phyloP scores from a whole-genome alignment of 2,888 invertebrate genomes.

The Apotomis capreana region DNA sequence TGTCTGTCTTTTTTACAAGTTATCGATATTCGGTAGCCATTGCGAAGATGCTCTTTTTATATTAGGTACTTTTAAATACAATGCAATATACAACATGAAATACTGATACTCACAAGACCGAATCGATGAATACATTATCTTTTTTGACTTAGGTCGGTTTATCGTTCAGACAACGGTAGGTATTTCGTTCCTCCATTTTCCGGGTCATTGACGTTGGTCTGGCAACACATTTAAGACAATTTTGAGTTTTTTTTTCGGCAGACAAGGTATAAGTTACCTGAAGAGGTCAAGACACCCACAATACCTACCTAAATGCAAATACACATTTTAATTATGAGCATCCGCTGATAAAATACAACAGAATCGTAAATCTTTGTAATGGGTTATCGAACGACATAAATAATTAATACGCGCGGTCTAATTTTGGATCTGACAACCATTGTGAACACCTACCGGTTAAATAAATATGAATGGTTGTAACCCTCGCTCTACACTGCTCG shows the following conservation, averaged over 20 bases:
- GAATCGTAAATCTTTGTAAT: slow-evolving; percentile 19
- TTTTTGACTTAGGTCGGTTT: slow-evolving; percentile 20
- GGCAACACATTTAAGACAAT: slow-evolving; percentile 29
- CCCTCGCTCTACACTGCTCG: too few relatives aligned
- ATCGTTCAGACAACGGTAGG: slow-evolving; percentile 22
- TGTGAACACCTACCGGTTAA: neutral
- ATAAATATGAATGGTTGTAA: too few relatives aligned
- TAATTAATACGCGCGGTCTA: neutral
- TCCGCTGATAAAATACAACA: slow-evolving; percentile 17
- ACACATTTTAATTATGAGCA: slow-evolving; percentile 44
- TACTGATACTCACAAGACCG: slow-evolving; percentile 2
- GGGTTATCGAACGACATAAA: neutral
- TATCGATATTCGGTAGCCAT: too few relatives aligned
- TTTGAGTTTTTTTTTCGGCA: slow-evolving; percentile 54
- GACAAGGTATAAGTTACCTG: slow-evolving; percentile 61
- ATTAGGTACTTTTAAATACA: neutral
- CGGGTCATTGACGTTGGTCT: slow-evolving; percentile 54
- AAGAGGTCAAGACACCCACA: slow-evolving; percentile 59
- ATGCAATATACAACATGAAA: neutral
- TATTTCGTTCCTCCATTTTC: slow-evolving; percentile 41
- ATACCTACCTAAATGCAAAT: slow-evolving; percentile 50
- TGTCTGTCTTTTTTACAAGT: too few relatives aligned
- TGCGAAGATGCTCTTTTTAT: neutral
- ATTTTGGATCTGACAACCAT: neutral
- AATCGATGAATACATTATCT: slow-evolving; percentile 17